Evolutionary conservation across 2,888 invertebrate species (phyloP), one percentile per base, ranked within the genome.

Genomic region (Drosophila borborema): DNA sequence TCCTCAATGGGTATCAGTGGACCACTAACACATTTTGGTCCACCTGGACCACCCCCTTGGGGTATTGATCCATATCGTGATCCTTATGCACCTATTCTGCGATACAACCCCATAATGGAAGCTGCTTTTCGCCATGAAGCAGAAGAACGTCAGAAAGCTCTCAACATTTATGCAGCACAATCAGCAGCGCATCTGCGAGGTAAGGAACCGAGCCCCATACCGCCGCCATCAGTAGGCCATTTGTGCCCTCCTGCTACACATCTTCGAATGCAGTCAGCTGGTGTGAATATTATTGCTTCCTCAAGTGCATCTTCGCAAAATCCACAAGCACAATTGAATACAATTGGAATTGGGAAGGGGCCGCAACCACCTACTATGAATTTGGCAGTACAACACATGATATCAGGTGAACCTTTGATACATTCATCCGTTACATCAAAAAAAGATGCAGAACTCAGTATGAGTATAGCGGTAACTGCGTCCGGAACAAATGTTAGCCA

Each of bases 71-170:
- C 96, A 14, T 96, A 96, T 93, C 94, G 96, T 61, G 94, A 94
- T 89, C 94, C 95, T 38, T 96, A 96, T 92, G 83, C 82, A 18
- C 95, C 96, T 46, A 94, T 97, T 77, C 94, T 96, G 92, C 95
- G 96, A 64, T 97, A 96, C 92, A 96, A 96, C 91, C 96, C 97
- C 23, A 94, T 97, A 40, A 95, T 97, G 94, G 96, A 97, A 85
- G 96, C 96, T 14, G 96, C 96, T 23, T 95, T 96, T 91, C 94
- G 96, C 64, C 96, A 95, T 53, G 96, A 97, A 91, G 97, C 97
- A 86, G 96, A 97, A 92, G 95, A 97, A 71, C 96, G 95, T 48
- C 97, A 97, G 93, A 95, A 97, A 92, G 95, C 97, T 90, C 95
- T 96, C 90, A 95, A 95, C 81, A 95, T 96, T 75, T 96, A 96